Evolutionary conservation across 2,113 vertebrate genomes (phyloP).

Genomic region (Agelaius tricolor): DNA sequence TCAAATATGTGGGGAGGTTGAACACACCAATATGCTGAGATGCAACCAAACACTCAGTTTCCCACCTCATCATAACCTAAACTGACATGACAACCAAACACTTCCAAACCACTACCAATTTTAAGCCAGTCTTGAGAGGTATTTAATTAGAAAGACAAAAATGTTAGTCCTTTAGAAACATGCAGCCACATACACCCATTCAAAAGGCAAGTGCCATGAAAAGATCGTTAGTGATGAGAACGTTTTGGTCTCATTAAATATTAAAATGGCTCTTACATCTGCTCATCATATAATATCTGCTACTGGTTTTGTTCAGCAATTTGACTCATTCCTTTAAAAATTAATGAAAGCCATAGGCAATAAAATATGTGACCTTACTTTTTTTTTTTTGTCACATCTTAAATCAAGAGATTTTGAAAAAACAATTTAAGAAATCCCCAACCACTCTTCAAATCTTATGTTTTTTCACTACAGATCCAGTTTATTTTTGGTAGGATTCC

Average conservation of each 20-base stretch:
- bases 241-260: conserved; percentile 79
- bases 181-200: neutral
- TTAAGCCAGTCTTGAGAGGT: conserved; percentile 25
- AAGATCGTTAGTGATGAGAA: conserved; percentile 74
- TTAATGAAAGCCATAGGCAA: conserved; percentile 61
- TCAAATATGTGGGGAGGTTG: neutral
- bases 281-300: conserved; percentile 2
- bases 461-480: neutral
- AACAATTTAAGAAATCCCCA: neutral
- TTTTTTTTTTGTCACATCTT: neutral
- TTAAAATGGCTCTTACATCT: conserved; percentile 73
- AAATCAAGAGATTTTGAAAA: conserved; percentile 18
- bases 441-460: neutral
- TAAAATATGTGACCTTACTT: conserved; percentile 2
- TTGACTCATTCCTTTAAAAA: conserved; percentile 61
- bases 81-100: neutral
- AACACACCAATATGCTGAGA: neutral
- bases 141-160: conserved; percentile 64
- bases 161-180: conserved; percentile 57
- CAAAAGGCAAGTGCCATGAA: conserved; percentile 70
- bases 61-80: neutral
- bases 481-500: neutral
- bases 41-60: neutral
- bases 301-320: conserved; percentile 31
- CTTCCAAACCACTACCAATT: neutral